Conservation (phyloP, 2,888 invertebrate species). For the Icerya purchasi region DNA sequence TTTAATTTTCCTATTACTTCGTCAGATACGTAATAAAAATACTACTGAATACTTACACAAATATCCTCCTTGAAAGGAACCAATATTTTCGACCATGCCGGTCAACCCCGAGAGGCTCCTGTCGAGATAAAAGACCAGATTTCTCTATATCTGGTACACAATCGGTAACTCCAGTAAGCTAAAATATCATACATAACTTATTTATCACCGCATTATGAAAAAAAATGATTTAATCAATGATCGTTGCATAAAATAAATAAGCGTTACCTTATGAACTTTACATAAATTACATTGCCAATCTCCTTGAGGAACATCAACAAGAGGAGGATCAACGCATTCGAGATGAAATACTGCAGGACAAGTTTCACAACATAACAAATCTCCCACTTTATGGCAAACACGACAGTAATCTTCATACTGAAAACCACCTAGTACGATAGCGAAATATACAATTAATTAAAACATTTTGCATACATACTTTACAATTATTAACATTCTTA, state of each 20-base stretch:
- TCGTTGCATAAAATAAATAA: conserved; percentile 1
- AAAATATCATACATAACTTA: conserved; percentile 12
- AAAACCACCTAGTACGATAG: conserved; percentile 39
- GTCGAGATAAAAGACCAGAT: conserved; percentile 72
- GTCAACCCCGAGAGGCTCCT: conserved; percentile 86
- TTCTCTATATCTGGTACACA: conserved; percentile 79
- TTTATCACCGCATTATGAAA: no score
- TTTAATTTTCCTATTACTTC: no score
- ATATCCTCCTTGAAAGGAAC: conserved; percentile 78
- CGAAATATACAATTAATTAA: not conserved
- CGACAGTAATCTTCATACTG: conserved; percentile 84
- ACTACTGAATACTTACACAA: conserved; percentile 49
- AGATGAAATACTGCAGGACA: conserved; percentile 96
- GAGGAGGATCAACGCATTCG: conserved; percentile 85
- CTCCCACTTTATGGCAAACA: conserved; percentile 78
- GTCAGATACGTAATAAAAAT: not conserved
- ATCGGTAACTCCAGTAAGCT: conserved; percentile 73
- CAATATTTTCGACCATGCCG: conserved; percentile 92
- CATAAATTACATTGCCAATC: conserved; percentile 95
- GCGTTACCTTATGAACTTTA: conserved; percentile 56
- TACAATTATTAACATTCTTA: no score
- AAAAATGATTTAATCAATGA: no score
- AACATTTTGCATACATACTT: not conserved
- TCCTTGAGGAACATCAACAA: conserved; percentile 83
- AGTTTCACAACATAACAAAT: conserved; percentile 88